These are phyloP conservation scores for Bostrychus sinensis DNA, from an alignment of 2,113 vertebrate genomes.

Conservation along the genomic window DNA sequence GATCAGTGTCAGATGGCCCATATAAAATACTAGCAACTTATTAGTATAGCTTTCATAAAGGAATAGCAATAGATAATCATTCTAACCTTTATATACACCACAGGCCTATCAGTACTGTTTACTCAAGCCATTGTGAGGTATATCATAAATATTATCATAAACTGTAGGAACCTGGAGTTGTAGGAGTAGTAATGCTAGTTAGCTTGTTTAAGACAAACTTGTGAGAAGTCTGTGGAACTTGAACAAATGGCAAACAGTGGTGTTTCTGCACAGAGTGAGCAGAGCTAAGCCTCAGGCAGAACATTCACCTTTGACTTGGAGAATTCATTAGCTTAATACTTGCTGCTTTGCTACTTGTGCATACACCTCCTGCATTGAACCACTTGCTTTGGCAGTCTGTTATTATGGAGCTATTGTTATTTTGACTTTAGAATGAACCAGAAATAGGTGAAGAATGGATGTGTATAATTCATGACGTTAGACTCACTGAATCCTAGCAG, in stretches of 20 bases:
- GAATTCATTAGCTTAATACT: constrained; percentile 50
- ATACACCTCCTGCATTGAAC: constrained; percentile 8
- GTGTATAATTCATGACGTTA: too few species aligned
- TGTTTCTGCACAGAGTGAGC: constrained; percentile 29
- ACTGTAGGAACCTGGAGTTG: not conserved
- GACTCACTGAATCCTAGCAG: too few species aligned
- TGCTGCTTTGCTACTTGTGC: constrained; percentile 9
- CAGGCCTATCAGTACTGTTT: too few species aligned
- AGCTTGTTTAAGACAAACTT: constrained; percentile 7
- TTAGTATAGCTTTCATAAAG: too few species aligned
- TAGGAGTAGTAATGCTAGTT: constrained; percentile 10
- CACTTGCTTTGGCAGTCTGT: not conserved
- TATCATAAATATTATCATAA: not conserved
- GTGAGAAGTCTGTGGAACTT: constrained; percentile 1
- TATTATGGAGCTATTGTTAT: not conserved
- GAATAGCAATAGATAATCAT: too few species aligned
- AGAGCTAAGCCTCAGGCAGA: constrained; percentile 44
- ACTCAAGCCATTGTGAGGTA: too few species aligned
- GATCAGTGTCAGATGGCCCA: too few species aligned
- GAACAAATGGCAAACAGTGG: constrained; percentile 24
- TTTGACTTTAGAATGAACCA: constrained; percentile 2
- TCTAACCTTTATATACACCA: too few species aligned
- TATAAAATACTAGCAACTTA: too few species aligned
- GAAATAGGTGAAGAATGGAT: too few species aligned
- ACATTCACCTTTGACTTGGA: constrained; percentile 52